Evolutionary conservation across 2,113 vertebrate genomes (phyloP).

Genomic region (Butastur rufipennis): DNA sequence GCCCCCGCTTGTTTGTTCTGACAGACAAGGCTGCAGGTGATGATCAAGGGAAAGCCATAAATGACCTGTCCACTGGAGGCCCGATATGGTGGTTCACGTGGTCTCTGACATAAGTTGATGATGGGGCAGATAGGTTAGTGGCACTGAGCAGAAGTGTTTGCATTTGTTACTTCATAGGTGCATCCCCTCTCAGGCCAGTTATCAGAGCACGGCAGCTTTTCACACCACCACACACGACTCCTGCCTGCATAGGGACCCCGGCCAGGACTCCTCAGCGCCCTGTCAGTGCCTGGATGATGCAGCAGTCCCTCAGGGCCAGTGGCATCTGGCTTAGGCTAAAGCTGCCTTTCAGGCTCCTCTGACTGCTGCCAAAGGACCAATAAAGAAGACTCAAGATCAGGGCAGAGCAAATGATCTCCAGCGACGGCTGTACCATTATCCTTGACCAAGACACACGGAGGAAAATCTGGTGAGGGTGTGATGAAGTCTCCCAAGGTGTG

Average conservation of each 20-base stretch:
- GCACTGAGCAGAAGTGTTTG: background rate
- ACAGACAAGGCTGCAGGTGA: background rate
- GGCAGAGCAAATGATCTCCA: background rate
- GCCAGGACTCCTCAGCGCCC: background rate
- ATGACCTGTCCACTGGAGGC: background rate
- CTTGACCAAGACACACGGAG: background rate
- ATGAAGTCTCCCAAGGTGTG: background rate
- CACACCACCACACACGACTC: rapidly evolving
- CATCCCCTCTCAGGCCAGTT: background rate
- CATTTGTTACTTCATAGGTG: background rate
- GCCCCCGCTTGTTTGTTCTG: background rate
- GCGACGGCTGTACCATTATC: background rate
- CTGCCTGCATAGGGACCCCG: background rate
- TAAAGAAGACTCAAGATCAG: background rate
- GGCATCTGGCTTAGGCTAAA: background rate
- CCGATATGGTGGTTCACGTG: rapidly evolving
- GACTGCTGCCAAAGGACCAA: background rate
- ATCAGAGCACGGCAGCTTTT: background rate
- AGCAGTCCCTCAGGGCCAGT: background rate
- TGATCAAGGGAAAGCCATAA: background rate
- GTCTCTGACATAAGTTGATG: background rate
- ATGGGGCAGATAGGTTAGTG: background rate
- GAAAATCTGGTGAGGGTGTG: background rate
- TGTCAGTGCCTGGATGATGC: background rate
- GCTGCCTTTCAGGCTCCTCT: background rate